Base-by-base conservation (phyloP, 2,113 vertebrate species). In the Columba livia region DNA sequence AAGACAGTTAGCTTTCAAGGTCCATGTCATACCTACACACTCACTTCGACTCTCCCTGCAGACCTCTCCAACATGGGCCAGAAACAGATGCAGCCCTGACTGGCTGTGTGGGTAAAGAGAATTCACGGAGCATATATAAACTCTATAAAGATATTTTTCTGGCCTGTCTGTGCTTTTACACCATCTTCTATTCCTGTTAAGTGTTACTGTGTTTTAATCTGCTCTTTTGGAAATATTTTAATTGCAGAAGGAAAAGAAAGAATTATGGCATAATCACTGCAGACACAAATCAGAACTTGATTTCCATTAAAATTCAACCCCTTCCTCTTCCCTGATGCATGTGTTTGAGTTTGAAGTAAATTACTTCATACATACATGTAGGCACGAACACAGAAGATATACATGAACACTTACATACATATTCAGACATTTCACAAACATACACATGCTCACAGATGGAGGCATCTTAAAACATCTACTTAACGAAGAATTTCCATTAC, bases 1-100 rank as follows among this genome's bases (percentile, higher is more conserved):
- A 58, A 89, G 36, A 28, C 38, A 85, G 54, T 19, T 48, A 72
- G 10, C 15, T 80, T 28, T 6, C 12, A 38, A 40, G 12, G 32
- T 29, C 71, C 20, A 8, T 15, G 15, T n/a, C 20, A 4, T 9
- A 80, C 21, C 36, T 11, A 38, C 15, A 8, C 1, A 1, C 3
- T 24, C 1, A 0, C 25, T 71, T 48, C 14, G 4, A 19, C 62
- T 69, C 14, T 80, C 60, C 28, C 19, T 86, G 73, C 24, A 57
- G 31, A 72, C 11, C 25, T 77, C 38, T 44, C 15, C 53, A 85
- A 44, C 3, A 8, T 4, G 40, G 44, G 44, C 12, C 60, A 92
- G 47, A 86, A 75, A 77, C 3, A 77, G 31, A 61, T 15, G 36
- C 54, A 80, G 42, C 34, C 36, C 84, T 90, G 31, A n/a, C 28